Percentiles rank a stretch among this genome's conserved stretches.
phyloP scores from a whole-genome alignment of 1,140 invertebrate genomes.

The Heterodera schachtii region DNA sequence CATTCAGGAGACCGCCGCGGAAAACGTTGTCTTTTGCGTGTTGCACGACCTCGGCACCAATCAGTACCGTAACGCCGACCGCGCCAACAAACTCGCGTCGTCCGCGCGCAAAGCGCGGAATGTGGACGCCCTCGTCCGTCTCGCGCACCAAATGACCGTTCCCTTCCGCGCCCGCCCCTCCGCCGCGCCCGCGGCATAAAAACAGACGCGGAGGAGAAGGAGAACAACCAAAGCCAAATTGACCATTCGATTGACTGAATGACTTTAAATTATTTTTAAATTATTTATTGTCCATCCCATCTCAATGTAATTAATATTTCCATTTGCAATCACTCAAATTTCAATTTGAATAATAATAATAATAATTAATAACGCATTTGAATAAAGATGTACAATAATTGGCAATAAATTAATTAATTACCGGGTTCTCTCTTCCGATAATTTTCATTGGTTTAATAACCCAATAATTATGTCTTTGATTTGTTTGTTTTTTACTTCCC shows the following conservation, averaged over 20 bases:
- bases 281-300: background rate
- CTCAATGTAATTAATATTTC: background rate
- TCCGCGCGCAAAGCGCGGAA: slow-evolving; percentile 22
- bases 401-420: too few species aligned
- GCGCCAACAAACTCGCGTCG: slow-evolving; percentile 13
- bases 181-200: background rate
- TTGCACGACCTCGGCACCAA: slow-evolving; percentile 21
- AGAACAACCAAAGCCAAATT: background rate
- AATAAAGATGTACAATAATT: too few species aligned
- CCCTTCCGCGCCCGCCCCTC: background rate
- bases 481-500: too few species aligned
- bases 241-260: too few species aligned
- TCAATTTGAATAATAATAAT: background rate
- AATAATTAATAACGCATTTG: background rate
- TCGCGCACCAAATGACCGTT: background rate
- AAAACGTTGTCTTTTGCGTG: slow-evolving; percentile 37
- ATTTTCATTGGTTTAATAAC: too few species aligned
- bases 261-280: background rate
- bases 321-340: background rate
- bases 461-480: too few species aligned
- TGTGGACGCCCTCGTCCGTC: slow-evolving; percentile 23
- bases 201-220: background rate
- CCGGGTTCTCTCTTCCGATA: too few species aligned
- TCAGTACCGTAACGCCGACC: slow-evolving; percentile 21
- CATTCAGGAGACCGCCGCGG: slow-evolving; percentile 26